Evolutionary conservation across 2,113 vertebrate genomes (phyloP).

Genomic region (Pseudopipra pipra): DNA sequence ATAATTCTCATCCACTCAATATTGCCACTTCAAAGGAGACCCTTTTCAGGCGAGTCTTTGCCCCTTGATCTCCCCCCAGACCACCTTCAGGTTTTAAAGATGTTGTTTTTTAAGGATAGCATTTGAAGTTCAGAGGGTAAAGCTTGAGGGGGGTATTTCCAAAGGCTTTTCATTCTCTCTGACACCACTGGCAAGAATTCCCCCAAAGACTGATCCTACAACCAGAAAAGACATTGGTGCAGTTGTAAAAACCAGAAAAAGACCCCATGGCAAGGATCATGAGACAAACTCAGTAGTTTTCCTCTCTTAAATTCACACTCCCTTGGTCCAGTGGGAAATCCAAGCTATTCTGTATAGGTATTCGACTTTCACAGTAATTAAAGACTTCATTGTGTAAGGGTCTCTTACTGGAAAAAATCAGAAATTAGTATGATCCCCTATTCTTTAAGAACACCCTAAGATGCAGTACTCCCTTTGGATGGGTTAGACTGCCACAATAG

Average conservation of each 20-base stretch:
- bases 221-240: neutral
- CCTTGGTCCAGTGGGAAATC: neutral
- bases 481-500: neutral
- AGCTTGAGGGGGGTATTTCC: neutral
- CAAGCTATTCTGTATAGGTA: neutral
- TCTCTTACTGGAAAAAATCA: neutral
- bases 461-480: neutral
- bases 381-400: neutral
- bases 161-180: neutral
- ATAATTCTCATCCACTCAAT: neutral
- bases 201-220: neutral
- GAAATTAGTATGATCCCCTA: accelerated
- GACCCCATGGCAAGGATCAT: neutral
- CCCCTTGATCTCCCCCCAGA: neutral
- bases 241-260: neutral
- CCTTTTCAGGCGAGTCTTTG: neutral
- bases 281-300: neutral
- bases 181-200: neutral
- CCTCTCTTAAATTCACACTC: neutral
- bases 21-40: neutral
- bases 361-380: neutral
- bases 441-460: neutral
- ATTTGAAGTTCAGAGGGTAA: neutral
- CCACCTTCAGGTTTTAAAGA: neutral
- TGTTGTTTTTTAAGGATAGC: neutral